phyloP scores from a whole-genome alignment of 2,113 vertebrate species.

The Heloderma charlesbogerti region DNA sequence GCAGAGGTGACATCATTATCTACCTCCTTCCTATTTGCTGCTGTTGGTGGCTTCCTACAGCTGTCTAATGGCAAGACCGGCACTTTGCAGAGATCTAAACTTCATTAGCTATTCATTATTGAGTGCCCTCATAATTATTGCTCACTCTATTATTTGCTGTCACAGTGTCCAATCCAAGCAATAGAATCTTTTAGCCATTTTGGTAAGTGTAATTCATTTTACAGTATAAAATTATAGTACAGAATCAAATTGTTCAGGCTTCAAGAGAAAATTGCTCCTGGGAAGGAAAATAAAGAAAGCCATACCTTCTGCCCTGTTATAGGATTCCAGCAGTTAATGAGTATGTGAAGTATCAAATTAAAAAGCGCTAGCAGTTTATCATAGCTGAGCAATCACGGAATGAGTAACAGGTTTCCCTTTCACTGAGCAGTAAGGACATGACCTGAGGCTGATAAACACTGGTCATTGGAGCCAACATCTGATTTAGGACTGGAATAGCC shows the following conservation, averaged over 20 bases:
- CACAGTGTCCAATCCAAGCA: neutral
- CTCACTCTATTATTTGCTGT: constrained; percentile 10
- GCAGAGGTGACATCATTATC: neutral
- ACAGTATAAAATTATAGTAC: constrained; percentile 64
- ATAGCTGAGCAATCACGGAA: constrained; percentile 74
- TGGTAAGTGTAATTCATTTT: constrained; percentile 60
- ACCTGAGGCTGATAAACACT: constrained; percentile 66
- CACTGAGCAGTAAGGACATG: constrained; percentile 73
- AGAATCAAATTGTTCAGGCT: constrained; percentile 60
- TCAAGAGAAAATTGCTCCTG: constrained; percentile 66
- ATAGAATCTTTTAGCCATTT: constrained; percentile 46
- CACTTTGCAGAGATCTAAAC: neutral
- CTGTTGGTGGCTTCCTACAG: neutral
- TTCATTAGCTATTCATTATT: constrained; percentile 14
- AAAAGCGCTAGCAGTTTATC: constrained; percentile 73
- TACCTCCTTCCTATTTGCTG: neutral
- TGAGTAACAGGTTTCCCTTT: constrained; percentile 75
- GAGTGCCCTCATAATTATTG: constrained; percentile 25
- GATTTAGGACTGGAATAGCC: constrained; percentile 57
- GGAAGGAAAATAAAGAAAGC: constrained; percentile 57
- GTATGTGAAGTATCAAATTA: constrained; percentile 77
- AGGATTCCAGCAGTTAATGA: constrained; percentile 69
- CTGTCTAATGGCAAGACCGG: neutral
- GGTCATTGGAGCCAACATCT: constrained; percentile 59
- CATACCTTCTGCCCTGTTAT: constrained; percentile 67